Evolutionary conservation across 2,113 vertebrate genomes (phyloP), one percentile per base, ranked within the genome.

Genomic region (Girardinichthys multiradiatus): DNA sequence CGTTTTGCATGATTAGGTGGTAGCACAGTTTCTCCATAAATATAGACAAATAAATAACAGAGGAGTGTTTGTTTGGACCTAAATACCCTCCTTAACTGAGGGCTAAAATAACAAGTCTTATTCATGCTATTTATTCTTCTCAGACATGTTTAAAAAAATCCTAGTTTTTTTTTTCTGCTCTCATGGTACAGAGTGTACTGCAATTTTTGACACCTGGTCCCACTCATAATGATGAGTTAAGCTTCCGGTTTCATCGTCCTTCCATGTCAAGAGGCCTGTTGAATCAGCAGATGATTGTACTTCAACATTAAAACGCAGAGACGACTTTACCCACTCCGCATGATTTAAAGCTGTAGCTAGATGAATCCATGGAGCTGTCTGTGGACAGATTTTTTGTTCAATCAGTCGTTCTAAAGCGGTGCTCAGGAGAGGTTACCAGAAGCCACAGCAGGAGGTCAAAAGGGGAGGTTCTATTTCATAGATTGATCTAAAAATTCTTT

Each of bases 291-390:
- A 71, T 85, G 31, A 68, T 64, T 58, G 68, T 48, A 48, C 69
- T 70, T 62, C n/a, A 64, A 59, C 27, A 35, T 37, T 79, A 75
- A 80, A 77, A 73, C 66, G 77, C 72, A 76, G 61, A 64, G 14
- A 79, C 79, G 63, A 80, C 78, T 81, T 58, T 37, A 86, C 33
- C 77, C 77, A 70, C 61, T 84, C 66, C 65, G 76, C 80, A 57
- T 35, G 68, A 69, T 51, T 69, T 79, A 71, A 74, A 70, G 77
- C 60, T 57, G 67, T 27, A 33, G 64, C 76, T 35, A 26, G 66
- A 91, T 90, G 4, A 83, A 90, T 87, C 79, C 72, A 0, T 72
- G 33, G 31, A 74, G 81, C 78, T 78, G 81, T 85, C 80, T 84
- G 83, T 29, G 35, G 81, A 85, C 70, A 77, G 76, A 87, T 79